phyloP scores from a whole-genome alignment of 2,888 invertebrate species.

The Rhamphomyia laevipes region DNA sequence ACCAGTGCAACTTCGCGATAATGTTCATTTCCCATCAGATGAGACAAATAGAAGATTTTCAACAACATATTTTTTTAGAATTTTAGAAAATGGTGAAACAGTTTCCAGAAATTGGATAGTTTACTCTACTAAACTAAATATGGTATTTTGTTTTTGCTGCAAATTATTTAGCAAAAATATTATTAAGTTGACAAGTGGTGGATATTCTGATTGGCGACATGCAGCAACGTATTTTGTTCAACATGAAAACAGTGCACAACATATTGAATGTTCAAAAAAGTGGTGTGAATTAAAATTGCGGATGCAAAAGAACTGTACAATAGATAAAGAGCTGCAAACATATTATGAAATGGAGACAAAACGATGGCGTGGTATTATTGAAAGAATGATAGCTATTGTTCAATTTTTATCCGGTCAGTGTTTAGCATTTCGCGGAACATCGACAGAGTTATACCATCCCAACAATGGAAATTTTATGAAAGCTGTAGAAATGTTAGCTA shows the following conservation, averaged over 20 bases:
- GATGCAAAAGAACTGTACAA: too few species aligned
- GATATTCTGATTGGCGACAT: background rate
- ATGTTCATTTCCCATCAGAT: background rate
- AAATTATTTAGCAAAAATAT: background rate
- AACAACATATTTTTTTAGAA: background rate
- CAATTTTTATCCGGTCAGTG: background rate
- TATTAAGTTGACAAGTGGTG: background rate
- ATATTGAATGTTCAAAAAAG: background rate
- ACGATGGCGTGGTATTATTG: background rate
- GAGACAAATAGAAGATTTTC: background rate
- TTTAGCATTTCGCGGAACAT: slow-evolving; percentile 8
- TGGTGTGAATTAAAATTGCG: background rate
- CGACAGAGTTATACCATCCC: slow-evolving; percentile 1
- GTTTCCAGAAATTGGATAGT: background rate
- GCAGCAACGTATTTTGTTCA: background rate
- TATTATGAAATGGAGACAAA: background rate
- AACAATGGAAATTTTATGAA: slow-evolving; percentile 10
- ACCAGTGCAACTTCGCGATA: background rate
- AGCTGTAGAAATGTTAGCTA: slow-evolving; percentile 6
- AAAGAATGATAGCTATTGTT: background rate
- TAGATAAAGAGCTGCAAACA: background rate
- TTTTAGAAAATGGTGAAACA: background rate
- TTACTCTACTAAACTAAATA: background rate
- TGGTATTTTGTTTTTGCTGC: background rate
- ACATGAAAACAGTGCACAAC: background rate